Base-by-base conservation (phyloP, 2,113 vertebrate genomes). In the Excalfactoria chinensis region DNA sequence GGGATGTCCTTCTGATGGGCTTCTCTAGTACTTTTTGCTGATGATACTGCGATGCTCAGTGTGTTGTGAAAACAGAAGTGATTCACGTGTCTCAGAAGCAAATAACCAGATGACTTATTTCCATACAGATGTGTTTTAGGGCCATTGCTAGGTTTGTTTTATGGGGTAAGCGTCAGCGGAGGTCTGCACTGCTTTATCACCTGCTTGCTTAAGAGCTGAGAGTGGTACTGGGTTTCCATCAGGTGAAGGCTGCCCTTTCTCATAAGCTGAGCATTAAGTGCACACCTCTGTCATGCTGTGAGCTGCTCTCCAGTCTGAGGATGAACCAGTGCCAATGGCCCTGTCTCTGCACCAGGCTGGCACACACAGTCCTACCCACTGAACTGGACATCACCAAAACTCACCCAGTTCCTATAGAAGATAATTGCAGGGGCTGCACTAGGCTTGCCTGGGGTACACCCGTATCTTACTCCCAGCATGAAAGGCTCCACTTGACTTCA, bases 61-160 rank as follows among this genome's bases (percentile, higher is more conserved):
- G 20, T 68, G 70, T 64, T 94, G 60, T 71, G 91, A 80, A 87
- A 94, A 87, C 73, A 88, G 85, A 56, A 48, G 60, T 63, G 56
- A 80, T 69, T 85, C 18, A 1, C 67, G 51, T 51, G 51, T 81
- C 81, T 88, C 58, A 46, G 69, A 79, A 92, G 74, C 71, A 84
- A 87, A 44, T 75, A 92, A 75, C 40, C 71, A 25, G 43, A 64
- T 69, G 19, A 60, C n/a, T 87, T 87, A 56, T 91, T 94, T 91
- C 13, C 4, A 13, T 44, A 88, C 35, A 86, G 86, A 89, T 56
- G 44, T 1, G 2, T 20, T 70, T 86, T 25, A 71, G 56, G 72
- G 30, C 78, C 69, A 37, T 56, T 51, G 34, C 43, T 79, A 66
- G 6, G 7, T 83, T 83, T 83, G 44, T 91, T 92, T 93, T 66